Evolutionary conservation across 2,888 invertebrate genomes (phyloP).

Genomic region (Pachymerium ferrugineum): DNA sequence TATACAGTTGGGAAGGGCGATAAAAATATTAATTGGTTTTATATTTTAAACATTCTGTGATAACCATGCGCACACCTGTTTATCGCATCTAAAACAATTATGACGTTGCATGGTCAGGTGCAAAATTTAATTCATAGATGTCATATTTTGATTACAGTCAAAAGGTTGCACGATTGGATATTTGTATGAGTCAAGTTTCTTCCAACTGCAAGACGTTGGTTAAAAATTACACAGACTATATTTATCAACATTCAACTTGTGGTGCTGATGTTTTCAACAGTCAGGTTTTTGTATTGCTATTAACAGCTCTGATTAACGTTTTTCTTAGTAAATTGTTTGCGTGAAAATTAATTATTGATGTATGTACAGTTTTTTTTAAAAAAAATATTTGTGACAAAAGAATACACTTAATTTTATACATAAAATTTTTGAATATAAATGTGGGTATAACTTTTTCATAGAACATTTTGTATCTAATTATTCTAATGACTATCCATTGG

Average conservation of each 20-base stretch:
- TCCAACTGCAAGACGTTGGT: neutral
- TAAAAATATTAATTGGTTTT: neutral
- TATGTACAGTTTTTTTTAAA: conserved; percentile 7
- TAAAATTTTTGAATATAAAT: neutral
- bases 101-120: too few species aligned
- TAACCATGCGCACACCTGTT: conserved; percentile 8
- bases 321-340: neutral
- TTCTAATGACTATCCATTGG: neutral
- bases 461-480: neutral
- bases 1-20: too few species aligned
- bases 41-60: too few species aligned
- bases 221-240: conserved; percentile 1
- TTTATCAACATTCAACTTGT: neutral
- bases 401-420: too few species aligned
- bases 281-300: neutral
- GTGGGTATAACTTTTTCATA: neutral
- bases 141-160: neutral
- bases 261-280: neutral
- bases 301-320: neutral
- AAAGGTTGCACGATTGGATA: conserved; percentile 3
- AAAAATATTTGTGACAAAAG: neutral
- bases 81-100: neutral
- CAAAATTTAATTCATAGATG: neutral
- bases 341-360: too few species aligned
- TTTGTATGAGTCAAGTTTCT: neutral